Percentiles rank a stretch among this genome's conserved stretches.
phyloP scores from a whole-genome alignment of 64 coral and sea anemone genomes.

The Astreopora myriophthalma region DNA sequence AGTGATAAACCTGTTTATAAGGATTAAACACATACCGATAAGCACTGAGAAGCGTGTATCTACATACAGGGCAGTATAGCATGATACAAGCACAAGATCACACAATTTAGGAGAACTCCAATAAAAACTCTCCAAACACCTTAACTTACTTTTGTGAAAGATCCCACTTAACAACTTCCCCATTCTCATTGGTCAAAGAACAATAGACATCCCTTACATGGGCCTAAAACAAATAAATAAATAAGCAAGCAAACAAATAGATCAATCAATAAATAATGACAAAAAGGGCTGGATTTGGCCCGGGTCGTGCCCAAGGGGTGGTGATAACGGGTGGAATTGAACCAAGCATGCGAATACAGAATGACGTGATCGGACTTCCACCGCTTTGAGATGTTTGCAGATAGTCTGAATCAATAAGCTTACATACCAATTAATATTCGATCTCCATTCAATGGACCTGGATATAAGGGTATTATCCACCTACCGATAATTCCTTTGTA shows the following conservation, averaged over 20 bases:
- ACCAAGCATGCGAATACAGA: neutral
- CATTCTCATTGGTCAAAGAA: neutral
- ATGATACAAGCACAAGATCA: too few relatives aligned
- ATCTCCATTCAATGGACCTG: neutral
- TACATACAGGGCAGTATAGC: too few relatives aligned
- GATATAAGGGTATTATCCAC: neutral
- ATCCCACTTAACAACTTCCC: constrained; percentile 1
- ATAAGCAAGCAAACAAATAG: neutral
- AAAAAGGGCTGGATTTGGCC: neutral
- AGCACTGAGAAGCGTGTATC: too few relatives aligned
- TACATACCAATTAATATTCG: neutral
- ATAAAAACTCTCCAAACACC: too few relatives aligned
- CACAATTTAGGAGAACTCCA: too few relatives aligned
- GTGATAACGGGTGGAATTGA: neutral
- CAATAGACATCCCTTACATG: constrained; percentile 10
- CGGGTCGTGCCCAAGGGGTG: neutral
- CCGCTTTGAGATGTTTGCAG: neutral
- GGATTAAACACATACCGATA: too few relatives aligned
- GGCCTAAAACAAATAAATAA: neutral
- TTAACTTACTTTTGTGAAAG: neutral
- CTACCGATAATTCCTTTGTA: neutral
- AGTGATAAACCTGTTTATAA: too few relatives aligned
- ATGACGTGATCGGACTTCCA: neutral
- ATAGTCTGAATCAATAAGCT: neutral
- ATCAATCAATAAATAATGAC: neutral